A percentile compares a stretch with the other conserved stretches of the same genome.
phyloP scores from a whole-genome alignment of 2,113 vertebrate species.

The Camelus bactrianus region DNA sequence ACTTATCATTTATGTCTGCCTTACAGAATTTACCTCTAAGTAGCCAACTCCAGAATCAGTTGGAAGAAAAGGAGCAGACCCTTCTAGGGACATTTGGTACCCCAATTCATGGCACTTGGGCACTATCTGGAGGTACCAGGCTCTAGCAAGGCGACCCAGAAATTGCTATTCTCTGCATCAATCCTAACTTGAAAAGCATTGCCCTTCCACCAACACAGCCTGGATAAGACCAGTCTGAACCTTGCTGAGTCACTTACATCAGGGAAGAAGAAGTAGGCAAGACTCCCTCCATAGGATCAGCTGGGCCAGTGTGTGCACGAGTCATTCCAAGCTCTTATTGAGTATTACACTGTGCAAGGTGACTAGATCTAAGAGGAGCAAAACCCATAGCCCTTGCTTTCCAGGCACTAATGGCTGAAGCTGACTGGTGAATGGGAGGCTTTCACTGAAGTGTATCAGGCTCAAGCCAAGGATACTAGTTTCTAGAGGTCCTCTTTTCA shows the following conservation, averaged over 20 bases:
- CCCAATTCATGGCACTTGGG: background rate
- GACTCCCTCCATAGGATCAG: background rate
- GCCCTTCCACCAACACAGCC: background rate
- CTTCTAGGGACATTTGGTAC: background rate
- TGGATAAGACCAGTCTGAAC: background rate
- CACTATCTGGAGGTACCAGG: background rate
- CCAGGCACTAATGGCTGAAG: background rate
- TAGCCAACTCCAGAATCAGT: background rate
- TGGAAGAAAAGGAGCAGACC: slow-evolving; percentile 26
- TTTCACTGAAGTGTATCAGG: background rate
- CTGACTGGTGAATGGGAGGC: slow-evolving; percentile 1
- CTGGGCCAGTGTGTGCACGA: background rate
- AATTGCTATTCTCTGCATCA: slow-evolving; percentile 4
- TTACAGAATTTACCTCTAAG: background rate
- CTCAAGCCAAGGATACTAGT: background rate
- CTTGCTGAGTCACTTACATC: background rate
- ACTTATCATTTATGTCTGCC: background rate
- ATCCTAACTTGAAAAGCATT: background rate
- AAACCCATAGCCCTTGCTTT: background rate
- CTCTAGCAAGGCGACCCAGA: slow-evolving; percentile 28
- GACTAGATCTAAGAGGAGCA: background rate
- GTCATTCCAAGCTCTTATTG: background rate
- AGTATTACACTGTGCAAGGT: background rate
- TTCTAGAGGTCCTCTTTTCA: background rate
- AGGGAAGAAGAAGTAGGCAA: background rate